Conservation (phyloP, 2,797 vertebrate species). For the Antrozous pallidus region DNA sequence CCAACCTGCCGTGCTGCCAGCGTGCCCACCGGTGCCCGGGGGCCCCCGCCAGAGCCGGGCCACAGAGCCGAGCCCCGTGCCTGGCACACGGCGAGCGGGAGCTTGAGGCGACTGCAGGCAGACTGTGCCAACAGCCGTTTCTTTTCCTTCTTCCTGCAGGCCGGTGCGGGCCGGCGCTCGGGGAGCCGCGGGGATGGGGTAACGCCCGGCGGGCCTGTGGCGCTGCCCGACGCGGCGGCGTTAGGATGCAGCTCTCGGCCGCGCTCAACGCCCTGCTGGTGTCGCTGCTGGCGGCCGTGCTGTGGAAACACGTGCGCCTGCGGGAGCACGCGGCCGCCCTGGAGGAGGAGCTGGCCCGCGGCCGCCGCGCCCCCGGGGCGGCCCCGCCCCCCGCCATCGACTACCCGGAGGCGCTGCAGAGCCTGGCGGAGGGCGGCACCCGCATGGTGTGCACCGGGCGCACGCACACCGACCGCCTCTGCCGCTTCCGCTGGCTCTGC, state of each 20-base stretch:
- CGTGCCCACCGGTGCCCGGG: fast-evolving
- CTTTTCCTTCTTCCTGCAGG: constrained; percentile 66
- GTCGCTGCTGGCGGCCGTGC: constrained; percentile 92
- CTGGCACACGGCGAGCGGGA: fast-evolving
- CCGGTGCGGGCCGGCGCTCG: constrained; percentile 34
- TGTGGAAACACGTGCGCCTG: constrained; percentile 94
- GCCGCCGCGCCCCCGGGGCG: constrained; percentile 84
- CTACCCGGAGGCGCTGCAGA: constrained; percentile 92
- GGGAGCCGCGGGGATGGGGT: constrained; percentile 75
- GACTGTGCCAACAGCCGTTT: background rate
- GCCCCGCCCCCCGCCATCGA: constrained; percentile 83
- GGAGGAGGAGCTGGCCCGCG: constrained; percentile 92
- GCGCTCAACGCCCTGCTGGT: constrained; percentile 95
- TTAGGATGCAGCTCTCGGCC: constrained; percentile 93
- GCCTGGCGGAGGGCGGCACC: constrained; percentile 92
- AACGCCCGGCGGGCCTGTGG: constrained; percentile 69
- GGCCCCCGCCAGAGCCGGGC: fast-evolving
- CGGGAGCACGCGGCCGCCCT: constrained; percentile 88
- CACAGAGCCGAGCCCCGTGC: background rate
- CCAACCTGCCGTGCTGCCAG: background rate
- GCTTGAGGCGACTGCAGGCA: no score
- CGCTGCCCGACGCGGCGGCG: constrained; percentile 63
- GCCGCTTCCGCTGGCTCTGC: constrained; percentile 97
- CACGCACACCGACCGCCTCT: constrained; percentile 97
- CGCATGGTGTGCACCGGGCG: constrained; percentile 97